Evolutionary conservation across 2,113 vertebrate species (phyloP), one percentile per base, ranked within the genome.

Genomic region (Nothobranchius kuhntae): DNA sequence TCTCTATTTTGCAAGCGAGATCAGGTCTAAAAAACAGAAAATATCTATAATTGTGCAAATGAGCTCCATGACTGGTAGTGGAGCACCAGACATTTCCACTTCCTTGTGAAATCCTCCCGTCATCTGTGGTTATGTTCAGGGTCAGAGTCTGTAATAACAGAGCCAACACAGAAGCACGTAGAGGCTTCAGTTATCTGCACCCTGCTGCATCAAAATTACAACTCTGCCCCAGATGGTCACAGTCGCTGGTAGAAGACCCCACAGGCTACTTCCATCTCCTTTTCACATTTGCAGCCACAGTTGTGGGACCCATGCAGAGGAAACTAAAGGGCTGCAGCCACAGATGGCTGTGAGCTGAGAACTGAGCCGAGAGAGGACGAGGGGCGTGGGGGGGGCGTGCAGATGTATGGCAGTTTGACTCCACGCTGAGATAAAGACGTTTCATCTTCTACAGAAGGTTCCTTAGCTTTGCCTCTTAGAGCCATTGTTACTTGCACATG

Each of bases 191-290:
- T 73, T 68, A 72, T 71, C 70, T 65, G 68, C 21, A 3, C 14
- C 68, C 71, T 48, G 77, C 81, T 80, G 63, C n/a, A 65, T 68
- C 62, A 68, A 56, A 44, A 76, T 56, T 61, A 48, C 10, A 2
- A 61, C 68, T 84, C 66, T 68, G 72, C 75, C 83, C 77, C 77
- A 73, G 69, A 73, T 71, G 80, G 64, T 82, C 75, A 71, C 78
- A 62, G 36, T 57, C 35, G 13, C 65, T 77, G 72, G 70, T 78
- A 58, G 66, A 78, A 64, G 57, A 60, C 57, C 83, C 75, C 46
- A 59, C 61, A 54, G 83, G 81, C 77, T 61, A 44, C 71, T 67
- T 63, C 65, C 62, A 65, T 57, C 63, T 71, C 69, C 30, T 72
- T 72, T 51, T 68, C 56, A 52, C 45, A 77, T 30, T 65, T 66